Base-by-base conservation (phyloP, 1,140 invertebrate genomes). In the Sogatella furcifera region DNA sequence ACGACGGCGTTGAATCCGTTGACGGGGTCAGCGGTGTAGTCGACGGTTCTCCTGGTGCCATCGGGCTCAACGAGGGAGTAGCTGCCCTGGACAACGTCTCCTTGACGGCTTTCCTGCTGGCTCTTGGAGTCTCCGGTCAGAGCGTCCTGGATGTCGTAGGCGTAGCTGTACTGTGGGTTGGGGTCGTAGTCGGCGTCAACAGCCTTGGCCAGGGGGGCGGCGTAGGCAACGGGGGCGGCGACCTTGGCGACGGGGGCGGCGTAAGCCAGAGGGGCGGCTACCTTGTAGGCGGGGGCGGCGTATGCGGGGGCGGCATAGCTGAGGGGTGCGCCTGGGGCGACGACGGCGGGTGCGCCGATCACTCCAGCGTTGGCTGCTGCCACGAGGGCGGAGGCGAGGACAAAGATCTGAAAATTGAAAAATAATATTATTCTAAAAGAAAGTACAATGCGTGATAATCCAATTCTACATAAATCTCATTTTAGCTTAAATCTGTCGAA, bases 61-160 rank as follows among this genome's bases (percentile, higher is more conserved):
- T 72, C 70, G 1, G 71, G 63, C 11, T 69, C 69, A 4, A 74
- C 65, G 57, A 80, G 73, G 6, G 78, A 81, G 72, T 86, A 86
- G 67, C 82, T 79, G 21, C 85, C 85, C 17, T 74, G 73, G 31
- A 86, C 84, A 3, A 79, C 76, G 66, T 86, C 84, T 22, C 84
- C 84, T 58, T 82, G 75, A 46, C 84, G 78, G 46, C 76, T 77
- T 70, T 87, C 83, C 63, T 81, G 78, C 63, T 84, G 82, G 65
- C 78, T 80, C 70, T 87, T 84, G 55, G 78, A 77, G 70, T 86
- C 83, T 52, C 84, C 81, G 64, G 78, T 84, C 66, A 78, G 73
- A 4, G 82, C 80, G 71, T 86, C 84, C 61, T 83, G 77, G n/a
- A 85, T 81, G 49, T 83, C 84, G 67, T 85, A 85, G 1, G 81